Conservation (phyloP, 2,888 invertebrate genomes). For the Temnothorax rugatulus region DNA sequence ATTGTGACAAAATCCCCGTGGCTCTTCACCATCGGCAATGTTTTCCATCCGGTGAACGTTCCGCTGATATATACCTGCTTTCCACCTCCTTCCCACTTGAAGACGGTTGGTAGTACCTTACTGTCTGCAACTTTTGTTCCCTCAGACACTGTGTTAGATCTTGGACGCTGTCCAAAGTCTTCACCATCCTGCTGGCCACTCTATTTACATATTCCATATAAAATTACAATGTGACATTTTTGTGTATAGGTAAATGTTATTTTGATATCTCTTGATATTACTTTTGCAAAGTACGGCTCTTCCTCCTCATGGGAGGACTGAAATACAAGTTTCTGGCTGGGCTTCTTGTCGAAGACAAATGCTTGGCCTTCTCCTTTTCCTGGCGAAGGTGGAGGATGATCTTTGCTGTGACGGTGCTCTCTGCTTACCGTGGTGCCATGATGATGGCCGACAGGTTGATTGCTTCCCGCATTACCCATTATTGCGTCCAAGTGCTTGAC, state of each 20-base stretch:
- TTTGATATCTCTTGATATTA: slow-evolving; percentile 55
- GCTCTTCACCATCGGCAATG: slow-evolving; percentile 98
- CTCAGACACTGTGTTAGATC: slow-evolving; percentile 92
- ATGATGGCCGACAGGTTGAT: slow-evolving; percentile 87
- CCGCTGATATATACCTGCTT: slow-evolving; percentile 96
- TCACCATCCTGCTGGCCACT: slow-evolving; percentile 85
- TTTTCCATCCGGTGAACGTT: slow-evolving; percentile 98
- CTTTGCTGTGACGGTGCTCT: slow-evolving; percentile 88
- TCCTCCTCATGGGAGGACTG: slow-evolving; percentile 92
- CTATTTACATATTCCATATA: slow-evolving; percentile 56
- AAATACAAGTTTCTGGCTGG: slow-evolving; percentile 90
- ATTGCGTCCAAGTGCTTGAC: slow-evolving; percentile 83
- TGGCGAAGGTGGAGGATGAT: slow-evolving; percentile 88
- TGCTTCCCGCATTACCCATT: slow-evolving; percentile 94
- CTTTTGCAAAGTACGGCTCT: slow-evolving; percentile 92
- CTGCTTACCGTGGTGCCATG: slow-evolving; percentile 87
- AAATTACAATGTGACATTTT: neutral
- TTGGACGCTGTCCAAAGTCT: slow-evolving; percentile 88
- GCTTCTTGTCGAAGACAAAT: slow-evolving; percentile 94
- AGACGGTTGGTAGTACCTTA: slow-evolving; percentile 95
- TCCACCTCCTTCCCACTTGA: slow-evolving; percentile 99
- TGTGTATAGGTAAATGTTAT: neutral
- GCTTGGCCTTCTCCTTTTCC: slow-evolving; percentile 91
- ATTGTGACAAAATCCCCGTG: slow-evolving; percentile 99
- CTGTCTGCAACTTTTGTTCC: slow-evolving; percentile 88